phyloP scores from a whole-genome alignment of 1,140 invertebrate species.

The Saxidomus purpurata region DNA sequence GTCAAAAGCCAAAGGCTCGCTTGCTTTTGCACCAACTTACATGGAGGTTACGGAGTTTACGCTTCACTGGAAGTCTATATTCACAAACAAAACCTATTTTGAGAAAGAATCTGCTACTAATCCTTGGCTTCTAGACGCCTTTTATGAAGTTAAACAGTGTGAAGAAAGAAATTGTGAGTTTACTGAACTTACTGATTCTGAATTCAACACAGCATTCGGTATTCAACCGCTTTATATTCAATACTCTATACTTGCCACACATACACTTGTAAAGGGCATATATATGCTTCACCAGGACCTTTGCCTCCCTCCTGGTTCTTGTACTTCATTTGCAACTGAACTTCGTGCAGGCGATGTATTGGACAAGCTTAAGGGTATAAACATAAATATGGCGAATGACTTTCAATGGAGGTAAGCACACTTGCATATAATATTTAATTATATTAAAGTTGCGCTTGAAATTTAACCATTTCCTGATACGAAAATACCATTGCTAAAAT shows the following conservation, averaged over 20 bases:
- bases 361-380: not conserved
- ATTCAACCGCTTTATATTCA: not conserved
- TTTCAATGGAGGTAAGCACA: conserved; percentile 20
- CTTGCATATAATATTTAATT: not conserved
- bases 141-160: not conserved
- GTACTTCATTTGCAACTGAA: not conserved
- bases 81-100: conserved; percentile 51
- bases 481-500: not conserved
- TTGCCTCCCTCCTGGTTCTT: not conserved
- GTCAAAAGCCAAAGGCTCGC: conserved; percentile 25
- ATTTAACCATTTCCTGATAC: not conserved
- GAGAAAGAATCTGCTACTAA: conserved; percentile 32
- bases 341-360: not conserved
- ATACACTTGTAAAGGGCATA: not conserved
- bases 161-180: conserved; percentile 1
- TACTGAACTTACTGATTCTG: not conserved
- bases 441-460: not conserved
- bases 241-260: conserved; percentile 14
- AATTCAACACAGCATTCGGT: not conserved
- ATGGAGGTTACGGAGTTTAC: conserved; percentile 37
- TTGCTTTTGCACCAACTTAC: not conserved
- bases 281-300: not conserved
- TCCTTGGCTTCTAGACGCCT: conserved; percentile 50
- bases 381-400: not conserved
- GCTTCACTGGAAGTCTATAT: conserved; percentile 52